These are phyloP conservation scores for Crotalus viridis DNA, from an alignment of 2,113 vertebrate genomes.

Conservation along the genomic window DNA sequence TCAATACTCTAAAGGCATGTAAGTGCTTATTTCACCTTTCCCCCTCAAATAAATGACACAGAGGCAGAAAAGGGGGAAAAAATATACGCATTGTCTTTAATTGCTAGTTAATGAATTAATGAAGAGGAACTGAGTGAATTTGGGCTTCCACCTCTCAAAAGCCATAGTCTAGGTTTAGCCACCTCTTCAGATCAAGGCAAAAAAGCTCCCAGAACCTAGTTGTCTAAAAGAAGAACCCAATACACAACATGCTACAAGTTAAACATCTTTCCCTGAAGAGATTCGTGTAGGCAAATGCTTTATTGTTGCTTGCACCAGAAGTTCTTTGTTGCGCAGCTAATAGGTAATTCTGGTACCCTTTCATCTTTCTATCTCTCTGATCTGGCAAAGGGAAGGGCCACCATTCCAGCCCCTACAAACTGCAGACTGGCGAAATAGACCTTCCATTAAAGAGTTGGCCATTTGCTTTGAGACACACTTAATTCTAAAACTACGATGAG, in stretches of 20 bases:
- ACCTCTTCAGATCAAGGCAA: not conserved
- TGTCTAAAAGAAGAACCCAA: not conserved
- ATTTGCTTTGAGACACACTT: not conserved
- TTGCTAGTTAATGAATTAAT: not conserved
- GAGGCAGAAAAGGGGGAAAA: too few species aligned
- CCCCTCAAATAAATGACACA: not conserved
- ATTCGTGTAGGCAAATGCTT: conserved; percentile 58
- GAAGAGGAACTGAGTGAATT: not conserved
- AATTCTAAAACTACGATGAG: not conserved
- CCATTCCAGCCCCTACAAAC: not conserved
- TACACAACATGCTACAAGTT: not conserved
- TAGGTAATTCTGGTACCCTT: conserved; percentile 63
- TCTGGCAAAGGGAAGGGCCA: not conserved
- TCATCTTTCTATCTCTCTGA: conserved; percentile 60
- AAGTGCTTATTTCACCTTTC: not conserved
- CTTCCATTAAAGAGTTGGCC: not conserved
- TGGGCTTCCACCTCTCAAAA: not conserved
- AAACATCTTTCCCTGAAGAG: conserved; percentile 14
- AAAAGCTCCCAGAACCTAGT: not conserved
- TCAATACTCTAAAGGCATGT: not conserved
- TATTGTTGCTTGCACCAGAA: conserved; percentile 37
- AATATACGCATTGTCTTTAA: not conserved
- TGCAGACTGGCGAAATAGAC: not conserved
- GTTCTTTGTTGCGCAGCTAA: conserved; percentile 66
- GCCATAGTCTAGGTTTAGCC: not conserved